Base-by-base conservation (phyloP, 2,888 invertebrate genomes). In the Mechanitis messenoides region DNA sequence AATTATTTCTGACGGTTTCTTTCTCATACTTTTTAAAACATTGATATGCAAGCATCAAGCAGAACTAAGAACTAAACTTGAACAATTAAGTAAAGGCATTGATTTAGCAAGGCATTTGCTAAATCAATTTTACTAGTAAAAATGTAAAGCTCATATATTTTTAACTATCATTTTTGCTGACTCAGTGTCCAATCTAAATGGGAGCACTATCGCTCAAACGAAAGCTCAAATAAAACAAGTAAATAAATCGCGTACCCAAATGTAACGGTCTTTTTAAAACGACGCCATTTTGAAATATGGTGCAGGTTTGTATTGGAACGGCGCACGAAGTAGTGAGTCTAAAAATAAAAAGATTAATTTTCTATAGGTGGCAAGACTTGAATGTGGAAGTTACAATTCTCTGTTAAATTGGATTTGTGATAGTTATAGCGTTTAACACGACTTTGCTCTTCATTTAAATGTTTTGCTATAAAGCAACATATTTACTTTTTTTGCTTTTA, bases 291-390 rank as follows among this genome's bases (percentile, higher is more conserved):
- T 84, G 79, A 83, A 84, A 81, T 82, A 85, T 82, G 75, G 78
- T 76, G 63, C 73, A 74, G 71, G 74, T 74, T 78, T 78, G 78
- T 81, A 85, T 84, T 76, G 84, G 79, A 69, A 67, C 70, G 71
- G 68, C 75, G 77, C 85, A 84, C 83, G 85, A 82, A 83, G 73
- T 72, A 68, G 61, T 71, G 77, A 75, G 63, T 74, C 84, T 85
- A 84, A 81, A 87, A 86, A 86, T 87, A 85, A 84, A 42, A 84
- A 83, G 81, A 81, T 85, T 85, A 85, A 87, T 86, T 86, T 83
- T 80, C 84, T 79, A 76, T 81, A 75, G 74, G 78, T 80, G 79
- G 80, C 75, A 74, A 75, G 75, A 69, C 71, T 76, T 75, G 75
- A 77, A 81, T 81, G 76, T 68, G 62, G 65, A 67, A 64, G 60